phyloP scores from a whole-genome alignment of 2,797 vertebrate species.

The Centroberyx gerrardi region DNA sequence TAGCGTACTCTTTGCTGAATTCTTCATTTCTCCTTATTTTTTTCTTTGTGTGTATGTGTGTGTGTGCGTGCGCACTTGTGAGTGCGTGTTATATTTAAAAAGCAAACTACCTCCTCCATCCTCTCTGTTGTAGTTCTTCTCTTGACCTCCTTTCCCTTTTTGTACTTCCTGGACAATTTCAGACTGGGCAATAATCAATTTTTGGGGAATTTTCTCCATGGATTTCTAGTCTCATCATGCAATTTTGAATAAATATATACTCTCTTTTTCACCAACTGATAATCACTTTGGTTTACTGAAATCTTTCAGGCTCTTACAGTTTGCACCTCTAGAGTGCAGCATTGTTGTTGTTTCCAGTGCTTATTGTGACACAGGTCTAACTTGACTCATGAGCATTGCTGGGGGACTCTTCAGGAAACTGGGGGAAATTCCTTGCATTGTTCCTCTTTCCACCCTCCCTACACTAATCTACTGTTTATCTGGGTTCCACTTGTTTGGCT shows the following conservation, averaged over 20 bases:
- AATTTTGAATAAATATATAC: constrained; percentile 39
- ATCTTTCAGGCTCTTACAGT: constrained; percentile 9
- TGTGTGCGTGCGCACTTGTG: not conserved
- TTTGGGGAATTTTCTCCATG: constrained; percentile 14
- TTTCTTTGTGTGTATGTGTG: not conserved
- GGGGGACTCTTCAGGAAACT: constrained; percentile 57
- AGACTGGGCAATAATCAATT: constrained; percentile 16
- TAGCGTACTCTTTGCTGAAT: not conserved
- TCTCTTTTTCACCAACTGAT: constrained; percentile 9
- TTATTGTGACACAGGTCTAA: constrained; percentile 11
- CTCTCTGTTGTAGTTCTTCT: constrained; percentile 23
- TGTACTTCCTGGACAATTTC: constrained; percentile 34
- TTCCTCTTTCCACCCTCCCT: constrained; percentile 63
- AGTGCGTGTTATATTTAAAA: constrained; percentile 12
- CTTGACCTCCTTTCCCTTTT: constrained; percentile 21
- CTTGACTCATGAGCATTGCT: constrained; percentile 14
- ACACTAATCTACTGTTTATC: constrained; percentile 24
- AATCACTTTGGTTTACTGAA: not conserved
- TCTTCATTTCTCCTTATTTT: constrained; percentile 15
- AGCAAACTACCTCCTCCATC: constrained; percentile 59
- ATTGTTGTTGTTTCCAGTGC: constrained; percentile 42
- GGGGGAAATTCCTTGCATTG: constrained; percentile 75
- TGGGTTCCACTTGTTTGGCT: not conserved
- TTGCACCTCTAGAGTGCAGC: constrained; percentile 73
- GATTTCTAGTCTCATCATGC: constrained; percentile 32